Evolutionary conservation across 2,113 vertebrate species (phyloP).

Genomic region (Ramphastos sulfuratus): DNA sequence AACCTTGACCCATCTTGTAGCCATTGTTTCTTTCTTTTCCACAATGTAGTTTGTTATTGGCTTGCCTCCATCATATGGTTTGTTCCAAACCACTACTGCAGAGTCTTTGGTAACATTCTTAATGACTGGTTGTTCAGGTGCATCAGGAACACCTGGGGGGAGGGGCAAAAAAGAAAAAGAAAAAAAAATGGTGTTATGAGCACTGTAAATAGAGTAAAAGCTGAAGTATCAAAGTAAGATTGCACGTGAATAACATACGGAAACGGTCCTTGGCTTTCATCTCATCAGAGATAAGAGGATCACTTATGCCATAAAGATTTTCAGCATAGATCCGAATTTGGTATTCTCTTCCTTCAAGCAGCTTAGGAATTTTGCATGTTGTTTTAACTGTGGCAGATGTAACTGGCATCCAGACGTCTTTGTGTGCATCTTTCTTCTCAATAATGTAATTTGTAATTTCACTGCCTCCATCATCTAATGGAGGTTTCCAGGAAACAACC

Average conservation of each 20-base stretch:
- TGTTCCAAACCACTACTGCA: conserved; percentile 90
- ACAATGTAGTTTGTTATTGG: conserved; percentile 96
- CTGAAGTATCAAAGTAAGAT: not conserved
- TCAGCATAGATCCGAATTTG: conserved; percentile 93
- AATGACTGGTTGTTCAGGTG: conserved; percentile 90
- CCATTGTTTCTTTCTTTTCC: conserved; percentile 93
- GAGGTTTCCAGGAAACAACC: conserved; percentile 96
- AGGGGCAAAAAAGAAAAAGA: not conserved
- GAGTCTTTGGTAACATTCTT: conserved; percentile 91
- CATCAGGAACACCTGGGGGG: conserved; percentile 91
- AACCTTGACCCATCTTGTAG: conserved; percentile 90
- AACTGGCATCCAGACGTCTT: conserved; percentile 93
- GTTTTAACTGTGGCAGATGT: conserved; percentile 91
- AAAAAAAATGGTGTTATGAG: not conserved
- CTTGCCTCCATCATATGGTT: conserved; percentile 94
- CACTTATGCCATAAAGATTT: conserved; percentile 96
- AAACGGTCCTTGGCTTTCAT: conserved; percentile 97
- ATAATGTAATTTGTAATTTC: conserved; percentile 95
- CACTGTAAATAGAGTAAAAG: not conserved
- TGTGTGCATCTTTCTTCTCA: conserved; percentile 91
- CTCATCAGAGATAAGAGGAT: conserved; percentile 93
- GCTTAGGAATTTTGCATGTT: conserved; percentile 92
- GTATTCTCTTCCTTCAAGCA: conserved; percentile 93
- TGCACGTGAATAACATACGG: conserved; percentile 79
- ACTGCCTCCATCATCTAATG: conserved; percentile 92